Base-by-base conservation (phyloP, 2,888 invertebrate species). In the Eristalinus sepulchralis region DNA sequence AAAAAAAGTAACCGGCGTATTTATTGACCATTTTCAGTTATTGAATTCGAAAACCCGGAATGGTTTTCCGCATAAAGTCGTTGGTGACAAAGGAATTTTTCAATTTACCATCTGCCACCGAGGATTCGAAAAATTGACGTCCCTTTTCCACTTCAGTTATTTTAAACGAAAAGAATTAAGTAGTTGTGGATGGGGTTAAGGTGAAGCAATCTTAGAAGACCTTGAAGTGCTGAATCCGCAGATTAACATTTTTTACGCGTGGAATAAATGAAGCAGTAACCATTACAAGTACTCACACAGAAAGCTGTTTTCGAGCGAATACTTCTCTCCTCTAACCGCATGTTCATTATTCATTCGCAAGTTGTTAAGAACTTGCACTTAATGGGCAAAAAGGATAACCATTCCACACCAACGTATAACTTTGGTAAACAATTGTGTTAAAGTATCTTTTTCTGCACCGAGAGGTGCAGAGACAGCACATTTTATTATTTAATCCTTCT, bases 31-130 rank as follows among this genome's bases (percentile, higher is more conserved):
- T 27, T 36, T 39, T 13, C 39, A 64, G 64, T 64, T 36, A 39
- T 64, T 64, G 64, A 64, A 64, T 64, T 36, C n/a, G 64, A 39
- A 47, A 39, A 22, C 39, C 34, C 39, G 34, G 24, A 39, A 24
- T 22, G 22, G 24, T 13, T 27, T 27, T 27, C 27, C 27, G 5
- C 27, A 27, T 3, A 27, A 27, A 27, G 39, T 24, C 24, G 17
- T 64, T 1, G 39, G 27, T 27, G 64, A 24, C 27, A 11, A 22
- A 39, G 47, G 64, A 47, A 64, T 64, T 64, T 39, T 64, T 64
- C n/a, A 39, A 64, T 64, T 39, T 64, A 24, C 64, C 39, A 63
- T 33, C 20, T 47, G 17, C 17, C 17, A 9, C 47, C 47, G 47
- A 47, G 8, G 9, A 10, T 22, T n/a, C 22, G 22, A 24, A 24